Conservation (phyloP, 2,797 vertebrate genomes). For the Pantherophis vulpinus region DNA sequence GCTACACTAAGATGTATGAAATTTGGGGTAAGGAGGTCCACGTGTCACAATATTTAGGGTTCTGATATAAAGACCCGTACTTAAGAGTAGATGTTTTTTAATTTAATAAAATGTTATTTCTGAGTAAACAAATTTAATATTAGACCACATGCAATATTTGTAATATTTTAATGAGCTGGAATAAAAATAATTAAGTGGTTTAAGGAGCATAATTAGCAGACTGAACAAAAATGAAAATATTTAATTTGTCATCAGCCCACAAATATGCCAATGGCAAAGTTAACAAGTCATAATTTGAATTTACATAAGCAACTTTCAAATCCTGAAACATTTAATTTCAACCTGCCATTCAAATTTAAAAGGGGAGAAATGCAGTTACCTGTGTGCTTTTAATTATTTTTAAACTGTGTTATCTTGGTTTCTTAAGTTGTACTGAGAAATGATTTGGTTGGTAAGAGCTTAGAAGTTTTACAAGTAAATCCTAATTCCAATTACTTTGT, state of each 20-base stretch:
- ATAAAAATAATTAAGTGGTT: background rate
- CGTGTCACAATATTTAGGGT: background rate
- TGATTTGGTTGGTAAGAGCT: background rate
- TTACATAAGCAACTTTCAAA: background rate
- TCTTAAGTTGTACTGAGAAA: background rate
- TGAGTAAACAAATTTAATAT: background rate
- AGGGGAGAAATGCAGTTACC: background rate
- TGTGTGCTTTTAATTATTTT: background rate
- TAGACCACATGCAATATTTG: background rate
- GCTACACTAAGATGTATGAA: background rate
- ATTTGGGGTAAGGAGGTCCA: background rate
- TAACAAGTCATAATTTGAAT: slow-evolving; percentile 6
- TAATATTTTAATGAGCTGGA: background rate
- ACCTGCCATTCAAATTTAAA: background rate
- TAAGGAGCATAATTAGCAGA: background rate
- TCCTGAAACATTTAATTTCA: background rate
- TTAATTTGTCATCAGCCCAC: background rate
- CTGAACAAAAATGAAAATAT: background rate
- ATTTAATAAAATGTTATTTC: background rate
- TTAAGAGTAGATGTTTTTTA: background rate
- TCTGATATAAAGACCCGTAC: background rate
- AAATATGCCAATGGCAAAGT: background rate
- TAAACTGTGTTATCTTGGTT: background rate
- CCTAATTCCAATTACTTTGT: background rate
- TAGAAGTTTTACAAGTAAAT: slow-evolving; percentile 2